phyloP scores from a whole-genome alignment of 2,797 vertebrate genomes.

The Rhadinocentrus ornatus region DNA sequence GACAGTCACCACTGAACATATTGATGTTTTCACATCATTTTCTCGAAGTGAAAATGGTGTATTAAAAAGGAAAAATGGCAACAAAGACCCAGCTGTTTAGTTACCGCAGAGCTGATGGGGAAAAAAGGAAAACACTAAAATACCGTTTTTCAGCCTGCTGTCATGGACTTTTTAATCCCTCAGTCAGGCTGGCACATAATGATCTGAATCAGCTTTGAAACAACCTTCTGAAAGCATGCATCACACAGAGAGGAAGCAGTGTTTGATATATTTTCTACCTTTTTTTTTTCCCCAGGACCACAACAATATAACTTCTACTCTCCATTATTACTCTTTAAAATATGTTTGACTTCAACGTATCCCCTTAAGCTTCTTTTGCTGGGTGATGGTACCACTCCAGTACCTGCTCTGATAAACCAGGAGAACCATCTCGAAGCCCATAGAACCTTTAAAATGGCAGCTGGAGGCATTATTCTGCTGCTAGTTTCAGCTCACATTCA shows the following conservation, averaged over 20 bases:
- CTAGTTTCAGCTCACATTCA: conserved; percentile 35
- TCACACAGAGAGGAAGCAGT: conserved; percentile 4
- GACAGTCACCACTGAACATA: conserved; percentile 4
- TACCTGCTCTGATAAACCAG: conserved; percentile 45
- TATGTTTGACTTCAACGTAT: conserved; percentile 27
- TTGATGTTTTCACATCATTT: conserved; percentile 32
- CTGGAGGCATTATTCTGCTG: conserved; percentile 32
- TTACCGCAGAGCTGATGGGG: conserved; percentile 7
- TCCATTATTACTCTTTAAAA: conserved; percentile 36
- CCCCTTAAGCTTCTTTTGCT: conserved; percentile 34
- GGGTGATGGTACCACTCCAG: conserved; percentile 20
- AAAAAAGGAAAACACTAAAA: not conserved
- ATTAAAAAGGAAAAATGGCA: conserved; percentile 10
- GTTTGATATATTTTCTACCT: not conserved
- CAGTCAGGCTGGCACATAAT: conserved; percentile 25
- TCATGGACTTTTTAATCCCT: conserved; percentile 21
- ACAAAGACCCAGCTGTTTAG: conserved; percentile 19
- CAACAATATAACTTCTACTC: conserved; percentile 23
- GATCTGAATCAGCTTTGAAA: conserved; percentile 33
- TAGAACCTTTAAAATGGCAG: conserved; percentile 51
- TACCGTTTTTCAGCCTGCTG: conserved; percentile 31
- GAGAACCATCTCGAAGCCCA: conserved; percentile 37
- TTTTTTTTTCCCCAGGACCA: conserved; percentile 3
- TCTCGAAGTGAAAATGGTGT: conserved; percentile 10
- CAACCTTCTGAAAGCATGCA: conserved; percentile 2